Percentiles rank a stretch among this genome's conserved stretches.
phyloP scores from a whole-genome alignment of 2,888 invertebrate species.

The Catocala nupta region DNA sequence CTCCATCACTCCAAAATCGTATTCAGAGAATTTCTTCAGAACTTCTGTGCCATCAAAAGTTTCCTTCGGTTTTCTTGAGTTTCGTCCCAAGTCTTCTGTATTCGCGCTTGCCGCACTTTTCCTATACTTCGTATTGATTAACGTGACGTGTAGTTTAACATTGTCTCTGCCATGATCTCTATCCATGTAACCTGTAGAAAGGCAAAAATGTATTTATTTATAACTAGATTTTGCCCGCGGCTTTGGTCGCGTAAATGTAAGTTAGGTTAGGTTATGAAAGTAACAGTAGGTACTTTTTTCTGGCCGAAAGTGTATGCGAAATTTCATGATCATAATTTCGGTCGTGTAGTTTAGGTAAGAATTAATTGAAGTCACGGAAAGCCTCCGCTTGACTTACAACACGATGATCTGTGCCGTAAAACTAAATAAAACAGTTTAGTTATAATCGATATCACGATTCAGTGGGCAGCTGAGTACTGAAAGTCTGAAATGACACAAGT shows the following conservation, averaged over 20 bases:
- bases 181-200: conserved; percentile 68
- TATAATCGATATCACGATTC: no score
- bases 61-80: conserved; percentile 40
- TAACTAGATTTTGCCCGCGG: neutral
- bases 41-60: conserved; percentile 83
- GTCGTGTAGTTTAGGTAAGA: no score
- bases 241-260: no score
- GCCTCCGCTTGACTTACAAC: no score
- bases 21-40: conserved; percentile 89
- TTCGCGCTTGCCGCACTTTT: conserved; percentile 43
- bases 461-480: no score
- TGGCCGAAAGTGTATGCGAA: no score
- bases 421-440: no score
- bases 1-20: conserved; percentile 90
- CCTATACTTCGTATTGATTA: conserved; percentile 91
- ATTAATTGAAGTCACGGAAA: no score
- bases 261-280: no score
- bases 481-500: neutral
- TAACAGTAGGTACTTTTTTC: no score
- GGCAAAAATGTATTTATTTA: neutral
- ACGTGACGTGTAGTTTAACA: conserved; percentile 95
- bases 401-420: no score
- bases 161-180: conserved; percentile 60
- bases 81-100: conserved; percentile 24
- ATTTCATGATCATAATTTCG: no score